Conservation (phyloP, 2,888 invertebrate genomes). For the Cremastinae sp. region DNA sequence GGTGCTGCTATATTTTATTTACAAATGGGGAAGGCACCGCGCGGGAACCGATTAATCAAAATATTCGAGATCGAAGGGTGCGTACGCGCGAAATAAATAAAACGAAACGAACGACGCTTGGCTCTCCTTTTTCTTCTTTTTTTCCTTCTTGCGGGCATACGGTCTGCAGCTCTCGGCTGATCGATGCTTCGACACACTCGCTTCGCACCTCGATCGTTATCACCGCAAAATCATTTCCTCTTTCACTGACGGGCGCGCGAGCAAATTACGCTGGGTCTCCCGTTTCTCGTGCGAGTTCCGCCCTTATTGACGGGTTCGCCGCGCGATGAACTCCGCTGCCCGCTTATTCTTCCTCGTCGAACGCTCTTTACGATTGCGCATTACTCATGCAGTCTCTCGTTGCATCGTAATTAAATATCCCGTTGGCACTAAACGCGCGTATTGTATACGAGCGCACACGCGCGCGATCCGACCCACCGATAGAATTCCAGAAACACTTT, state of each 20-base stretch:
- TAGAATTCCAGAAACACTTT: slow-evolving; percentile 29
- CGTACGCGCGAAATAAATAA: neutral
- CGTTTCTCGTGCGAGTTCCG: neutral
- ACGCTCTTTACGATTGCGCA: slow-evolving; percentile 30
- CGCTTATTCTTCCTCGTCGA: slow-evolving; percentile 12
- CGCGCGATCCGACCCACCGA: slow-evolving; percentile 5
- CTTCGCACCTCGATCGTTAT: slow-evolving; percentile 41
- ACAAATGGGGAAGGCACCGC: neutral
- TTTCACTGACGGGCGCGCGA: neutral
- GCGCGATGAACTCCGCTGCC: neutral
- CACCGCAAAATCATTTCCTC: slow-evolving; percentile 27
- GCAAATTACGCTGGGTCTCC: neutral
- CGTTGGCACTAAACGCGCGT: slow-evolving; percentile 17
- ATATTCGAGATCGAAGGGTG: neutral
- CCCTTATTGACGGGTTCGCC: slow-evolving; percentile 1
- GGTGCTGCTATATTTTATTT: neutral
- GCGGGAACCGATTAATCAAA: neutral
- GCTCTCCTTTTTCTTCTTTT: slow-evolving; percentile 23
- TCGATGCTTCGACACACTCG: slow-evolving; percentile 37
- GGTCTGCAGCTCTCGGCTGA: slow-evolving; percentile 11
- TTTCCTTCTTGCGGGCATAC: slow-evolving; percentile 40
- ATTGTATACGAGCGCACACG: neutral
- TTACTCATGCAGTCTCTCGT: slow-evolving; percentile 33
- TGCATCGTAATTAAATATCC: slow-evolving; percentile 45
- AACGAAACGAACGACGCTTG: slow-evolving; percentile 13